Base-by-base conservation (phyloP, 1,140 invertebrate species). In the Aplysia californica region DNA sequence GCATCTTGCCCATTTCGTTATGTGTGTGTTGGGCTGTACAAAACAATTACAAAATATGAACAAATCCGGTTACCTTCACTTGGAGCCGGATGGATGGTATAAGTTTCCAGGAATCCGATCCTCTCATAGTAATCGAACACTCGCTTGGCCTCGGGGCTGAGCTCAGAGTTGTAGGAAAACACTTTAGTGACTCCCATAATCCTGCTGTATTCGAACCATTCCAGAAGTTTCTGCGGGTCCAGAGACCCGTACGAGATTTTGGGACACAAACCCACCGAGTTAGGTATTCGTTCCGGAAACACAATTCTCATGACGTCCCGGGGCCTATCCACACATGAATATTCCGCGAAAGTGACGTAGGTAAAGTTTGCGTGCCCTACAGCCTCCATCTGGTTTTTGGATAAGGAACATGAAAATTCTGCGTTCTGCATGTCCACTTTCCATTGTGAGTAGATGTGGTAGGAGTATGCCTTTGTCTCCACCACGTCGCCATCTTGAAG, bases 61-160 rank as follows among this genome's bases (percentile, higher is more conserved):
- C n/a, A n/a, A n/a, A n/a, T n/a, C n/a, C n/a, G n/a, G n/a, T 76
- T n/a, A 77, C 76, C 56, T 66, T 72, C 65, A 31, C 41, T 38
- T n/a, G 41, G n/a, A 21, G 76, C 69, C 20, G 76, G 76, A 3
- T 71, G 61, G n/a, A 73, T 66, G 3, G 70, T 39, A 18, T 23
- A 2, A 36, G 66, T 23, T 21, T 66, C 36, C 56, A 74, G 39
- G 36, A 74, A 74, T 4, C 71, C 71, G 3, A 74, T 38, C 21
- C 18, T 41, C 23, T 39, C 2, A 33, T 74, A 74, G 59, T 64
- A 74, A 26, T 74, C 23, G 3, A 74, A 31, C 10, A 74, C 71
- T 5, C 3, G 26, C 59, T 55, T 39, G 1, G 71, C 58, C 41
- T 4, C 23, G n/a, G 10, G 10, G 6, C n/a, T 29, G 20, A 74